These are phyloP conservation scores for Lutraria lutraria DNA, from an alignment of 2,888 invertebrate species.

Conservation along the genomic window DNA sequence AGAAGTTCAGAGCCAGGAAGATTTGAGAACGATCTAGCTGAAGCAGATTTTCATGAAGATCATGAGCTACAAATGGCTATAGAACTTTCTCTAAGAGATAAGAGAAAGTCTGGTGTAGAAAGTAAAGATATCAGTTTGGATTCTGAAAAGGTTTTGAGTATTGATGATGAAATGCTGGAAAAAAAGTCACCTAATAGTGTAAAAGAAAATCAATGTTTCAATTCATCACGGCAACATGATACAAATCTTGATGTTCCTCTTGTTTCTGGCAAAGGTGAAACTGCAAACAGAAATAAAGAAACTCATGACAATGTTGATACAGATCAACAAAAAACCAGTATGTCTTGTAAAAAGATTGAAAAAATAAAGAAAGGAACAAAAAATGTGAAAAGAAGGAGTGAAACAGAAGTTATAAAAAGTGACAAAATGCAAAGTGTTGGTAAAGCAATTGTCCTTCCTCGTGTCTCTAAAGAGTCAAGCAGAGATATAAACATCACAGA, in stretches of 20 bases:
- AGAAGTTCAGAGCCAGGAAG: not conserved
- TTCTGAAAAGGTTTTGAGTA: not conserved
- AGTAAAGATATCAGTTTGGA: not conserved
- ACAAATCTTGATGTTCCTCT: not conserved
- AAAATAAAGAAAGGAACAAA: not conserved
- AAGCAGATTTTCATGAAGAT: constrained; percentile 69
- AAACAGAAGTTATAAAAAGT: not conserved
- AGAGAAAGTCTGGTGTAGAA: not conserved
- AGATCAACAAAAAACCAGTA: not conserved
- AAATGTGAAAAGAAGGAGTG: not conserved
- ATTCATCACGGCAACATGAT: not conserved
- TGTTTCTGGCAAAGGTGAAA: not conserved
- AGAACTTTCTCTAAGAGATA: constrained; percentile 65
- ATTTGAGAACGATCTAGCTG: constrained; percentile 32
- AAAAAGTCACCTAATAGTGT: not conserved
- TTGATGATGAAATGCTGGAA: not conserved
- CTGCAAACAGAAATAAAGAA: not conserved
- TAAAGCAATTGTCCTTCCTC: not conserved
- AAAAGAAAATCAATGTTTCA: not conserved
- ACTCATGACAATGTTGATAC: not conserved
- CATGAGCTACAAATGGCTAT: constrained; percentile 71
- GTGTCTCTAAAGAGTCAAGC: not conserved
- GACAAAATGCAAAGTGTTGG: not conserved
- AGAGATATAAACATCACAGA: not conserved
- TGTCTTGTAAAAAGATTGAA: not conserved